Evolutionary conservation across 2,888 invertebrate species (phyloP).

Genomic region (Agrochola macilenta): DNA sequence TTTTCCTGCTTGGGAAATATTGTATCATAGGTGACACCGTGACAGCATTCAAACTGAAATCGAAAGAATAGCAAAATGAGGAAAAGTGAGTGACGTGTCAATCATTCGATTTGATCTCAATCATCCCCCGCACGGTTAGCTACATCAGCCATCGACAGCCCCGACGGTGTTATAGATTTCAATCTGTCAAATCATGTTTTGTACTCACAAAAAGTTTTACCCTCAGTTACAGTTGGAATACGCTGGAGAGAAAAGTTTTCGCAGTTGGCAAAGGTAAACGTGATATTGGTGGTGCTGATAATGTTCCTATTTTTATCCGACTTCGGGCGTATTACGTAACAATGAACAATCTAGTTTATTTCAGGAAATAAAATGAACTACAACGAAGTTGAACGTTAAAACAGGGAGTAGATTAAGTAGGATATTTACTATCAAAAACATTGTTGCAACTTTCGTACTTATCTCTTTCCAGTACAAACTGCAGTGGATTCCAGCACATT

Average conservation of each 20-base stretch:
- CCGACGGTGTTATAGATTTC: conserved; percentile 70
- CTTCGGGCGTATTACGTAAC: conserved; percentile 22
- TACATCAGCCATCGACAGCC: conserved; percentile 48
- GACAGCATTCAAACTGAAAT: conserved; percentile 52
- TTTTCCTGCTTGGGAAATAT: conserved; percentile 50
- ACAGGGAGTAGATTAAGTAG: conserved; percentile 13
- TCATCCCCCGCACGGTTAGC: conserved; percentile 55
- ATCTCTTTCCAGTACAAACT: conserved; percentile 36
- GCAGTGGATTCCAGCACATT: conserved; percentile 45
- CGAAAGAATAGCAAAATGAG: conserved; percentile 56
- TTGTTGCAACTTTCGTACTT: conserved; percentile 35
- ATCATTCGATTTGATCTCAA: conserved; percentile 65
- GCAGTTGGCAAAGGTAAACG: conserved; percentile 48
- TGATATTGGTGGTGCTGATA: conserved; percentile 38
- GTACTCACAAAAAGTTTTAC: conserved; percentile 61
- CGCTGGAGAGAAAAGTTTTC: conserved; percentile 63
- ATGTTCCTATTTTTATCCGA: conserved; percentile 33
- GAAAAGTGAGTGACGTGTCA: conserved; percentile 58
- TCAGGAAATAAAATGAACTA: conserved; percentile 4
- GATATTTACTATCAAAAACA: conserved; percentile 32
- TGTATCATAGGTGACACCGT: conserved; percentile 45
- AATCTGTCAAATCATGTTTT: conserved; percentile 71
- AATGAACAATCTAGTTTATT: conserved; percentile 33
- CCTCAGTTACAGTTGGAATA: conserved; percentile 58
- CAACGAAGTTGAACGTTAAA: conserved; percentile 4